Evolutionary conservation across 2,113 vertebrate species (phyloP), one percentile per base, ranked within the genome.

Genomic region (Myrmophylax atrothorax): DNA sequence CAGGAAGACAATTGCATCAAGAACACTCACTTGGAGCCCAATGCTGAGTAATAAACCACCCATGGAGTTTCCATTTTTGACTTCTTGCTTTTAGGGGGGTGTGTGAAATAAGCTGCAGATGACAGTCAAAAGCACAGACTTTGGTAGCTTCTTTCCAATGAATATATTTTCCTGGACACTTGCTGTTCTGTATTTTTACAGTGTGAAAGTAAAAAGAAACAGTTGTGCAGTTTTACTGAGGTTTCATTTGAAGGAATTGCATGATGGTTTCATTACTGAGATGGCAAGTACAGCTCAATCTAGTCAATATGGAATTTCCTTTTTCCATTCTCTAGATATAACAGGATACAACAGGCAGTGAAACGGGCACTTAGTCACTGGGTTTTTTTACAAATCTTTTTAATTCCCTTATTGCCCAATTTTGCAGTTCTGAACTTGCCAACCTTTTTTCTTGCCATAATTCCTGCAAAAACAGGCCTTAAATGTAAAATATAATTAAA

Each of bases 191-290:
- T 67, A 86, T 94, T 97, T 83, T 93, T 96, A 92, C 68, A 90
- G 82, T 59, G 72, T 94, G 85, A 92, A 94, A 93, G 73, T 95
- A 96, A 97, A 93, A 95, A 95, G 94, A 96, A 94, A 92, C 95
- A 97, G 88, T 97, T 94, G 94, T 95, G 90, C 59, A 92, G 90
- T 90, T 90, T 74, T 93, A 93, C 83, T 88, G 88, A 93, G 79
- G 91, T 90, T 96, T 96, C 90, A 80, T 88, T 93, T 94, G 67
- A 90, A 94, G 46, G 75, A 92, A 83, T 15, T 94, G 79, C 96
- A 96, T 95, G 92, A 97, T 90, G 95, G 83, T 96, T 97, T 96
- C 95, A 96, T 97, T 97, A 97, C 68, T 63, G 85, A 93, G 79
- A 96, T 86, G 95, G 95, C 96, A 97, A 96, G 72, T 80, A 97